Conservation (phyloP, 1,140 invertebrate genomes). For the Magallana angulata region DNA sequence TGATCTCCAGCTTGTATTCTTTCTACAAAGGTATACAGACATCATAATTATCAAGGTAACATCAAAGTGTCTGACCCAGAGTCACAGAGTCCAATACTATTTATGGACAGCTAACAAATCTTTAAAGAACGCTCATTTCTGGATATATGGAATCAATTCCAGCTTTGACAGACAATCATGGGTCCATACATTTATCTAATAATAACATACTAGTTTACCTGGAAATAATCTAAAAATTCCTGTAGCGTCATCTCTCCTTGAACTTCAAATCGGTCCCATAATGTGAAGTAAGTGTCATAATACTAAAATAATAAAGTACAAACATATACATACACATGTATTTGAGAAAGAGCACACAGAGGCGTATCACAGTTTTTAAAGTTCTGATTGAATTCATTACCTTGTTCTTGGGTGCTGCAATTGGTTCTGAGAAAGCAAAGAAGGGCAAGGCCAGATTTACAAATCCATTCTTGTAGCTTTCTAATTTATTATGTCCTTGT, state of each 20-base stretch:
- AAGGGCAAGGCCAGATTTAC: slow-evolving; percentile 97
- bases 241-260: slow-evolving; percentile 95
- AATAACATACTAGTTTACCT: slow-evolving; percentile 78
- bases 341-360: too few relatives aligned
- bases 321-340: too few relatives aligned
- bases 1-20: slow-evolving; percentile 94
- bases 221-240: slow-evolving; percentile 97
- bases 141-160: too few relatives aligned
- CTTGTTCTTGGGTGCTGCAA: slow-evolving; percentile 92
- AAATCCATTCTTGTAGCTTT: slow-evolving; percentile 97
- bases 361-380: too few relatives aligned
- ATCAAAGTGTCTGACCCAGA: too few relatives aligned
- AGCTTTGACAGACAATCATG: too few relatives aligned
- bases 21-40: slow-evolving; percentile 78
- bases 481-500: slow-evolving; percentile 81
- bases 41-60: too few relatives aligned
- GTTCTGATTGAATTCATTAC: slow-evolving; percentile 60
- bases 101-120: too few relatives aligned
- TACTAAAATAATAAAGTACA: slow-evolving; percentile 82
- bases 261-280: slow-evolving; percentile 99
- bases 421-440: slow-evolving; percentile 97
- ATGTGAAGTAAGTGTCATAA: slow-evolving; percentile 95
- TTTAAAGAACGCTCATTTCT: too few relatives aligned
- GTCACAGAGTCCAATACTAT: too few relatives aligned
- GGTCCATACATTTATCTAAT: too few relatives aligned